Conservation (phyloP, 2,888 invertebrate species). For the Sesamia inferens region DNA sequence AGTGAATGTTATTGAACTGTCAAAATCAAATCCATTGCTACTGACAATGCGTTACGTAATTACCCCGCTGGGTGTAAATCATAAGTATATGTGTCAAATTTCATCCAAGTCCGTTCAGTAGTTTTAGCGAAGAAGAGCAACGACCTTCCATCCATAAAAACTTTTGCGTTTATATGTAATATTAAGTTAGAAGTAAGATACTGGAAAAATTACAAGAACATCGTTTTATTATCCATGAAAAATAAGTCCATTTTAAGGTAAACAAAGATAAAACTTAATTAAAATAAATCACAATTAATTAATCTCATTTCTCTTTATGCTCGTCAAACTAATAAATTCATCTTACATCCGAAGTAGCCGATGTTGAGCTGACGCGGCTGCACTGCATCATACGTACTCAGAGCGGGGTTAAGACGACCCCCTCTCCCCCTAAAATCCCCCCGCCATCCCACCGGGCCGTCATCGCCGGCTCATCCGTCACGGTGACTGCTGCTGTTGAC, state of each 20-base stretch:
- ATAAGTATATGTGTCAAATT: no score
- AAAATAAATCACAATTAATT: neutral
- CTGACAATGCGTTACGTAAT: no score
- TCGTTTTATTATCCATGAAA: neutral
- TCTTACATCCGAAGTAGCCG: constrained; percentile 25
- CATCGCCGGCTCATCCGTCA: constrained; percentile 80
- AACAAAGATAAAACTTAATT: neutral
- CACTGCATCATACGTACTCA: constrained; percentile 61
- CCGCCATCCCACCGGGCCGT: constrained; percentile 58
- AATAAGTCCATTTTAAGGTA: neutral
- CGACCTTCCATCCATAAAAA: no score
- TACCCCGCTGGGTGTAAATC: no score
- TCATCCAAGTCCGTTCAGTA: no score
- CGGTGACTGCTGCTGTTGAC: constrained; percentile 81
- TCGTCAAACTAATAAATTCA: constrained; percentile 35
- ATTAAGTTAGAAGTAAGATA: neutral
- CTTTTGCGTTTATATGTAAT: no score
- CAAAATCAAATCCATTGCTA: no score
- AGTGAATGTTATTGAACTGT: no score
- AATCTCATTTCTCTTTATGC: neutral
- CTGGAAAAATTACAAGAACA: neutral
- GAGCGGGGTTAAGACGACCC: constrained; percentile 47
- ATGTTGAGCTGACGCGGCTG: constrained; percentile 54
- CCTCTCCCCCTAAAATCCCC: constrained; percentile 37
- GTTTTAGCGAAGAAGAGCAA: no score